These are phyloP conservation scores for Oreochromis niloticus DNA, from an alignment of 2,113 vertebrate genomes.

Conservation along the genomic window DNA sequence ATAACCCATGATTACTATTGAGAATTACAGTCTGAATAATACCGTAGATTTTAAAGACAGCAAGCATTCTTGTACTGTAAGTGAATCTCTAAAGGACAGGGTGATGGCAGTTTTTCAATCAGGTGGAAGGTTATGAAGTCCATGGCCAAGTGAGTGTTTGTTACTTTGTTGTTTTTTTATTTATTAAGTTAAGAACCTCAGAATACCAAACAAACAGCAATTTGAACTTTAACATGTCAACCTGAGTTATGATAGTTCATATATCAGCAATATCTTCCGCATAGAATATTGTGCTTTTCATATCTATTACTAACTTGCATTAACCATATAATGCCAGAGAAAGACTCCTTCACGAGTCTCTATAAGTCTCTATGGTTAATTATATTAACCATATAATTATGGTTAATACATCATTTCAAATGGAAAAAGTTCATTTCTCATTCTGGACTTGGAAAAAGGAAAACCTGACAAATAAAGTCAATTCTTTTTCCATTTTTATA, in stretches of 20 bases:
- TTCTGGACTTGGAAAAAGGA: background rate
- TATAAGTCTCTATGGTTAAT: too few relatives aligned
- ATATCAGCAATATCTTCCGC: background rate
- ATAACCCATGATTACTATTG: background rate
- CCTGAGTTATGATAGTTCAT: background rate
- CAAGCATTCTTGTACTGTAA: background rate
- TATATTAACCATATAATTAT: too few relatives aligned
- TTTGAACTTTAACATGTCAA: background rate
- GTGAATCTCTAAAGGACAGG: rapidly evolving
- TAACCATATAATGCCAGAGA: background rate
- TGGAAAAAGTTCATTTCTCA: rapidly evolving
- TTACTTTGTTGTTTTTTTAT: background rate
- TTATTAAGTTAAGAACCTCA: background rate
- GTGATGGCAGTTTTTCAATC: rapidly evolving
- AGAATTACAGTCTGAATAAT: background rate
- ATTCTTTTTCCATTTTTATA: background rate
- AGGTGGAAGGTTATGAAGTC: background rate
- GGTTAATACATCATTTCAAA: rapidly evolving
- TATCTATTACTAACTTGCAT: rapidly evolving
- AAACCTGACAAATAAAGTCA: background rate
- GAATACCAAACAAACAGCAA: background rate
- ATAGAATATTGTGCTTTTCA: background rate
- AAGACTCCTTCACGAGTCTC: background rate
- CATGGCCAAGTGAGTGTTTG: background rate
- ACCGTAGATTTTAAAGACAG: background rate